Base-by-base conservation (phyloP, 2,113 vertebrate genomes). In the Petroica traversi region DNA sequence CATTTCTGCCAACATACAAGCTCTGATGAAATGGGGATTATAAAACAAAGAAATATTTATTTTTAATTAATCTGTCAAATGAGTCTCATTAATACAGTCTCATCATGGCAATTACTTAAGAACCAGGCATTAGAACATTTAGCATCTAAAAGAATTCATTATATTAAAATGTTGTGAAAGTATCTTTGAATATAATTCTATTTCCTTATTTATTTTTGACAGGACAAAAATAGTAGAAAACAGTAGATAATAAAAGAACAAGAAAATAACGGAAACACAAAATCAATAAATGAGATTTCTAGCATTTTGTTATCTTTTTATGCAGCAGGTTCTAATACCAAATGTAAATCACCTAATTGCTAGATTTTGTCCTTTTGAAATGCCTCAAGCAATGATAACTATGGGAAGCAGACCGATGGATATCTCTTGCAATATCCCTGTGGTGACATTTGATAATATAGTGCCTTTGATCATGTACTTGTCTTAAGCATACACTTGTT, bases 51-150 rank as follows among this genome's bases (percentile, higher is more conserved):
- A 93, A 45, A 38, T 13, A 15, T 1, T 0, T 59, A 69, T 76
- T 84, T 59, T 19, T 23, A 71, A 92, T 87, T 81, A 48, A 61
- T 90, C 55, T 88, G 46, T 92, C 85, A 93, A 81, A 93, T 74
- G 11, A 82, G 17, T 48, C 36, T 88, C 38, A 88, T 95, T 93
- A 90, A 93, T 11, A 3, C 16, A 46, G 52, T 51, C 5, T 33
- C 31, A 89, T 69, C 36, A 74, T 7, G n/a, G 14, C 58, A 91
- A 92, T 92, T 81, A 49, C 88, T 85, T 74, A 62, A 85, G 22
- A 81, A 89, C 4, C 3, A 77, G 14, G 12, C 33, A 62, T 69
- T 85, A 76, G n/a, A 77, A 58, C 6, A 82, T 38, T 34, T 77
- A 89, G 41, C 18, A 73, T 54, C 33, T 80, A 33, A 64, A 63